Conservation (phyloP, 2,113 vertebrate species). For the Protobothrops flavoviridis region DNA sequence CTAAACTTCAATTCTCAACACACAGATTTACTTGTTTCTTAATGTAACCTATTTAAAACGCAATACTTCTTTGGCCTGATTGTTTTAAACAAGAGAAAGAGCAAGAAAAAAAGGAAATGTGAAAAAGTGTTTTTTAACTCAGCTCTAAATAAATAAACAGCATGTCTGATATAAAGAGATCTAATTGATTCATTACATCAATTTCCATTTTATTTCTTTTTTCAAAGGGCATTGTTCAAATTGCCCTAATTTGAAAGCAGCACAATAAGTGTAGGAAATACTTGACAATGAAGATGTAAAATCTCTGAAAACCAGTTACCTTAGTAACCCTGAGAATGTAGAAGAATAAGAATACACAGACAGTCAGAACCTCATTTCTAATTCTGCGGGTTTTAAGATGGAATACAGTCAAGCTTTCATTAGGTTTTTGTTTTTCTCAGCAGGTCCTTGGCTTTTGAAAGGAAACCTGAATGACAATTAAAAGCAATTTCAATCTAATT, state of each 20-base stretch:
- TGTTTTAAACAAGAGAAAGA: constrained; percentile 20
- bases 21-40: neutral
- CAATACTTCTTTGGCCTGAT: neutral
- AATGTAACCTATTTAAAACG: neutral
- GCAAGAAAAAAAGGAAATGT: too few species aligned
- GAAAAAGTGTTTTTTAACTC: constrained; percentile 1
- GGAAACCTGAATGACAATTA: constrained; percentile 82
- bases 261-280: constrained; percentile 81
- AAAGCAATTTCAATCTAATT: constrained; percentile 76
- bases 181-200: constrained; percentile 69
- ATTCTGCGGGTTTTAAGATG: constrained; percentile 71
- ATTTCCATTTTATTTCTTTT: constrained; percentile 73
- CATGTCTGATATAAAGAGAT: constrained; percentile 28
- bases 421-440: constrained; percentile 83
- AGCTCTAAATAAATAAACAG: constrained; percentile 17
- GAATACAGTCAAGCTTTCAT: constrained; percentile 85
- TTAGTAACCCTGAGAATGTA: constrained; percentile 82
- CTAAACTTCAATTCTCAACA: neutral
- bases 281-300: constrained; percentile 84
- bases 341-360: constrained; percentile 76
- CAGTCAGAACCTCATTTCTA: constrained; percentile 74
- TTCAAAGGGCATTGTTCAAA: constrained; percentile 76
- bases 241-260: constrained; percentile 79
- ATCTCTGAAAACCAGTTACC: constrained; percentile 82
- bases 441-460: constrained; percentile 79